These are phyloP conservation scores for Druceiella hillmani DNA, from an alignment of 2,888 invertebrate genomes.

Conservation along the genomic window DNA sequence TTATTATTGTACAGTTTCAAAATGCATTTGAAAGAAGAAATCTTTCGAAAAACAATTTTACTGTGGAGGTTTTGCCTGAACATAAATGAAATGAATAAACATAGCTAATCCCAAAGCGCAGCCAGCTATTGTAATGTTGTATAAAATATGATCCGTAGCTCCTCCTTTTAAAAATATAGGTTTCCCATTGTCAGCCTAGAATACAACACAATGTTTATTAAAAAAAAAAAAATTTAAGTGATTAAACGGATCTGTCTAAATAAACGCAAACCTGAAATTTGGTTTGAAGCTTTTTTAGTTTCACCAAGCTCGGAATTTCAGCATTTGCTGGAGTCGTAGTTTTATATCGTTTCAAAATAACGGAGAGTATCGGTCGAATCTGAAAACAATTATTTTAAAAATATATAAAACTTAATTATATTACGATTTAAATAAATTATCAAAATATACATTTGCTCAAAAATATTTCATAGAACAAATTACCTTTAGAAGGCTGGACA, in stretches of 20 bases:
- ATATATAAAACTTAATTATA: too few relatives aligned
- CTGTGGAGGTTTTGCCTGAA: slow-evolving; percentile 27
- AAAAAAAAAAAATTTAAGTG: neutral
- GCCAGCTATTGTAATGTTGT: slow-evolving; percentile 25
- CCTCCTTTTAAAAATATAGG: slow-evolving; percentile 36
- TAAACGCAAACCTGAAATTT: slow-evolving; percentile 28
- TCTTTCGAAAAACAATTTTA: neutral
- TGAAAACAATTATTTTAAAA: too few relatives aligned
- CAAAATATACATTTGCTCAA: too few relatives aligned
- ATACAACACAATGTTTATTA: slow-evolving; percentile 8
- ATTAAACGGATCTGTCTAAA: neutral
- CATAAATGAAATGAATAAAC: slow-evolving; percentile 22
- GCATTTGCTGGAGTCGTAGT: neutral
- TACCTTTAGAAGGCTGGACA: too few relatives aligned
- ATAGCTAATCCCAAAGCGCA: slow-evolving; percentile 25
- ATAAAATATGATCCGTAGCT: slow-evolving; percentile 30
- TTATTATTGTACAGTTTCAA: too few relatives aligned
- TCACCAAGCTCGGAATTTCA: slow-evolving; percentile 19
- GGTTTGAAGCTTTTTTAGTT: slow-evolving; percentile 28
- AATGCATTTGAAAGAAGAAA: too few relatives aligned
- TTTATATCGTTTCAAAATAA: too few relatives aligned
- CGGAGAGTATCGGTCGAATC: too few relatives aligned
- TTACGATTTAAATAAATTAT: too few relatives aligned
- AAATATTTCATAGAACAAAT: too few relatives aligned
- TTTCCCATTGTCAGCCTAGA: slow-evolving; percentile 32